Evolutionary conservation across 2,797 vertebrate species (phyloP), one percentile per base, ranked within the genome.

Genomic region (Eutrigla gurnardus): DNA sequence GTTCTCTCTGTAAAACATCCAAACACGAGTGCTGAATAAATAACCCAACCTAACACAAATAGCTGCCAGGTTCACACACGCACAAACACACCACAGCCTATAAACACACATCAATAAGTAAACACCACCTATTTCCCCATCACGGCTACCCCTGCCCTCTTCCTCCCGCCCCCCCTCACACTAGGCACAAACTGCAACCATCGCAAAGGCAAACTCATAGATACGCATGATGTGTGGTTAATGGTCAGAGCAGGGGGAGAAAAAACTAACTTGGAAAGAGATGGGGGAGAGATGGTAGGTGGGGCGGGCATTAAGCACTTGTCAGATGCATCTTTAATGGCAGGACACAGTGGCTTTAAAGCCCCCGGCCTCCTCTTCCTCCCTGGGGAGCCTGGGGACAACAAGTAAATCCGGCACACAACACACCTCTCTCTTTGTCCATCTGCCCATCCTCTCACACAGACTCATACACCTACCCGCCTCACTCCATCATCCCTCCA

Each of bases 1-100:
- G 94, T 93, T 94, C 93, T 92, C 91, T 90, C 92, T 93, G 94
- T 94, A 93, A 94, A 94, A 94, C 93, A 94, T 93, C 93, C 92
- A 94, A 93, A 93, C 93, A 92, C 76, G 75, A 91, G 85, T 70
- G 85, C 88, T 93, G 93, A 94, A 94, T 95, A 93, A 95, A 94
- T 94, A 95, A 92, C 88, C 88, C 81, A 84, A 89, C 89, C 89
- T 86, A 90, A 92, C 86, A 92, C 80, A 69, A 90, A 91, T 86
- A 90, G 88, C 82, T 89, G 86, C 88, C 88, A 89, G 87, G 88
- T 92, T 90, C 78, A 77, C 65, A 75, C 73, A 73, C 75, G 7
- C 75, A 47, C 77, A 74, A 59, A 80, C 73, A 72, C 72, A 67
- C 71, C 77, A 77, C 75, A 81, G 70, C 80, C 84, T 83, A 90